A percentile compares a stretch with the other conserved stretches of the same genome.
These are phyloP conservation scores for Porites rus DNA, from an alignment of 92 coral and sea anemone species.

Conservation along the genomic window DNA sequence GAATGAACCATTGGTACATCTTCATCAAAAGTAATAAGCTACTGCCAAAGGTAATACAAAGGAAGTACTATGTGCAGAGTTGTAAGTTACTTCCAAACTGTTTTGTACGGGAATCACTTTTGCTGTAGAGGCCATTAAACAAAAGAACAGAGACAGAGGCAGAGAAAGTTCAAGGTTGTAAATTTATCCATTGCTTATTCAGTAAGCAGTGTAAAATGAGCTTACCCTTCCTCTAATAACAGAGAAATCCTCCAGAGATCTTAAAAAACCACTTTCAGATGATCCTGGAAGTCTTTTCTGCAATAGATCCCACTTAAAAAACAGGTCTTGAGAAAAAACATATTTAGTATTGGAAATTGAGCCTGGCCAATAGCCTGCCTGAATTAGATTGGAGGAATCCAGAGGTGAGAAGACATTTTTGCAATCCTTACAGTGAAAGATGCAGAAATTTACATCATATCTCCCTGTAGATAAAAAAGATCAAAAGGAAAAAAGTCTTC, in stretches of 20 bases:
- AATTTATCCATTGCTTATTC: too few species aligned
- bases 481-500: background rate
- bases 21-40: too few species aligned
- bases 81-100: too few species aligned
- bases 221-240: conserved; percentile 37
- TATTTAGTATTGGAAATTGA: conserved; percentile 20
- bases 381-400: background rate
- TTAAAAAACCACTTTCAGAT: conserved; percentile 31
- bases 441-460: conserved; percentile 20
- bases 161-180: too few species aligned
- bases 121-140: too few species aligned
- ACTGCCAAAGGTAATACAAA: too few species aligned
- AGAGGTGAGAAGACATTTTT: background rate
- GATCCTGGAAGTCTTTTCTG: conserved; percentile 45
- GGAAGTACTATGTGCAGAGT: too few species aligned
- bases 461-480: conserved; percentile 18
- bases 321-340: conserved; percentile 28
- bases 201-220: too few species aligned
- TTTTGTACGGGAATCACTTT: too few species aligned
- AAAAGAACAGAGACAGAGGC: too few species aligned
- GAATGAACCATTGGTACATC: too few species aligned
- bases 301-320: conserved; percentile 27
- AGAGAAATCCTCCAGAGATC: conserved; percentile 37
- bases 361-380: conserved; percentile 39
- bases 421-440: conserved; percentile 6